Conservation (phyloP, 2,797 vertebrate genomes). For the Naso thynnoides region DNA sequence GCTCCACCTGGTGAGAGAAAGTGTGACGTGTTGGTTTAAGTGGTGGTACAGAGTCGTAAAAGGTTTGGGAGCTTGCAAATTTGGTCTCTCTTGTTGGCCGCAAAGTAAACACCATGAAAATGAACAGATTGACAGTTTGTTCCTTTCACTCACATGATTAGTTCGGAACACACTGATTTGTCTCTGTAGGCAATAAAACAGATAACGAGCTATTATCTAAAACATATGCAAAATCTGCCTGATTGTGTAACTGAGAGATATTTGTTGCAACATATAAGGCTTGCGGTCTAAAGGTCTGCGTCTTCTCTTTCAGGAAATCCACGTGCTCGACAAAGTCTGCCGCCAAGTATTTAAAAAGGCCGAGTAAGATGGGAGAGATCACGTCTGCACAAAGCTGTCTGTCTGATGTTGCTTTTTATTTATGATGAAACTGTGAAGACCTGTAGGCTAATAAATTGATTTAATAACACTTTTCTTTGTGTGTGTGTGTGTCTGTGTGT, state of each 20-base stretch:
- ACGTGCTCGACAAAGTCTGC: slow-evolving; percentile 91
- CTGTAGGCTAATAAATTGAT: slow-evolving; percentile 65
- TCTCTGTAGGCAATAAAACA: slow-evolving; percentile 27
- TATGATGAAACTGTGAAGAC: slow-evolving; percentile 43
- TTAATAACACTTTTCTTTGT: slow-evolving; percentile 10
- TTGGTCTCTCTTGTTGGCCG: neutral
- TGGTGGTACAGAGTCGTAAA: neutral
- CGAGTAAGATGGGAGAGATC: slow-evolving; percentile 29
- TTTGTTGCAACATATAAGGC: slow-evolving; percentile 43
- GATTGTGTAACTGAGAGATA: slow-evolving; percentile 30
- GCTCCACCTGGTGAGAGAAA: slow-evolving; percentile 89
- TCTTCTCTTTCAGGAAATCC: slow-evolving; percentile 87
- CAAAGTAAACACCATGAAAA: neutral
- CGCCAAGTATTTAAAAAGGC: slow-evolving; percentile 92
- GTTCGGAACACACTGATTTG: neutral
- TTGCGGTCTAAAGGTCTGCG: slow-evolving; percentile 63
- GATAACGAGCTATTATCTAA: slow-evolving; percentile 19
- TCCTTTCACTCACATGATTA: neutral
- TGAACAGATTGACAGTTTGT: neutral
- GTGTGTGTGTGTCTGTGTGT: neutral
- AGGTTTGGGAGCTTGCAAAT: neutral
- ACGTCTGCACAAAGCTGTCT: slow-evolving; percentile 4
- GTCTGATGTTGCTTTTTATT: slow-evolving; percentile 44
- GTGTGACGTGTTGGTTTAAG: too few relatives aligned
- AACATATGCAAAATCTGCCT: neutral